phyloP scores from a whole-genome alignment of 2,888 invertebrate genomes.

The Orchesellides sinensis region DNA sequence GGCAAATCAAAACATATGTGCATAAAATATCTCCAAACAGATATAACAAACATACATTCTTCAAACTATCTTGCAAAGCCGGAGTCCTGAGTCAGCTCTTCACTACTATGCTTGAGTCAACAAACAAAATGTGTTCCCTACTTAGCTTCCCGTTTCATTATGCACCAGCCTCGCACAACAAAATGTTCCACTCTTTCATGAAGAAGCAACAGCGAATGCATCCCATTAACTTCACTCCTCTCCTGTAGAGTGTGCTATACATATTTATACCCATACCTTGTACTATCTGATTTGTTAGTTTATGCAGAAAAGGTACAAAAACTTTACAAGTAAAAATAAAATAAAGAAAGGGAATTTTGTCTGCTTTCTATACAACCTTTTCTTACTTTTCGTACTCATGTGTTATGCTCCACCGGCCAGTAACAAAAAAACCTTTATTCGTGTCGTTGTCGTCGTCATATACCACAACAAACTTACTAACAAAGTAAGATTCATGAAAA shows the following conservation, averaged over 20 bases:
- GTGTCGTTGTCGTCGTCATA: conserved; percentile 50
- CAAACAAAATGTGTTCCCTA: not conserved
- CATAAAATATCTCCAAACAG: conserved; percentile 8
- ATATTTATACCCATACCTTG: no score
- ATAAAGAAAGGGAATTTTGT: not conserved
- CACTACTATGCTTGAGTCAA: conserved; percentile 7
- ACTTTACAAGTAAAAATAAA: not conserved
- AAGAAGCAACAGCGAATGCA: conserved; percentile 2
- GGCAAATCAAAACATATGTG: conserved; percentile 47
- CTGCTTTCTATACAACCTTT: not conserved
- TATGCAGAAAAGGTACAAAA: no score
- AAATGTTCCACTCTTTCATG: not conserved
- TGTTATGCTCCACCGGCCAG: conserved; percentile 49
- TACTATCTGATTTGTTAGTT: no score
- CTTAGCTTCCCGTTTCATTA: not conserved
- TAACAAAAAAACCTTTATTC: conserved; percentile 23
- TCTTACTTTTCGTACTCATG: not conserved
- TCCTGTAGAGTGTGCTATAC: not conserved
- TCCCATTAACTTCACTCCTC: conserved; percentile 17
- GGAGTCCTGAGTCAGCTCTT: not conserved
- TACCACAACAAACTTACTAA: conserved; percentile 31
- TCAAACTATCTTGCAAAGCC: no score
- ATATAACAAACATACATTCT: no score
- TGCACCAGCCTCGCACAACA: not conserved
- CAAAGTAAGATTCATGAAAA: not conserved